These are phyloP conservation scores for Aphaenogaster ashmeadi DNA, from an alignment of 1,140 invertebrate genomes.

Conservation along the genomic window DNA sequence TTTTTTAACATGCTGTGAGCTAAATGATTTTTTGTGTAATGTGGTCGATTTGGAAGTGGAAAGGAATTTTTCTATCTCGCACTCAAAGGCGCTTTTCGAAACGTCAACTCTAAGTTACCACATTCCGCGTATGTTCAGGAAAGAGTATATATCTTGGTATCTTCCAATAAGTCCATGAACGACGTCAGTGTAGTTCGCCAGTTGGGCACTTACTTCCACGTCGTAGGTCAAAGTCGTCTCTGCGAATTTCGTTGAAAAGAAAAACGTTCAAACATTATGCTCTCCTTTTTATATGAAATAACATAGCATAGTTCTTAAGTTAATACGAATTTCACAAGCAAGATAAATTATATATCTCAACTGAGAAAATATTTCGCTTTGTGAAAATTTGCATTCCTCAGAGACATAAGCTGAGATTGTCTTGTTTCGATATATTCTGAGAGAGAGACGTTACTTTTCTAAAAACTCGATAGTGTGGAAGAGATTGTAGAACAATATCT, in stretches of 20 bases:
- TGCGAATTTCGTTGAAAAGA: conserved; percentile 29
- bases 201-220: conserved; percentile 43
- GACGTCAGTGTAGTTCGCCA: conserved; percentile 45
- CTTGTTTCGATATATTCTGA: not conserved
- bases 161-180: conserved; percentile 50
- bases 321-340: not conserved
- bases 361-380: conserved; percentile 1
- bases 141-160: conserved; percentile 23
- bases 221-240: conserved; percentile 47
- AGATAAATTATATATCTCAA: conserved; percentile 31
- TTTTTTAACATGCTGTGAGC: not conserved
- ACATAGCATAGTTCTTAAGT: conserved; percentile 1
- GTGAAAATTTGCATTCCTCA: not conserved
- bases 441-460: not conserved
- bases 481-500: not conserved
- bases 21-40: not conserved
- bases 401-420: not conserved
- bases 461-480: not conserved
- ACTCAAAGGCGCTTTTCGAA: conserved; percentile 34
- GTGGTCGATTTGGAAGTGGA: not conserved
- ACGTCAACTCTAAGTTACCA: conserved; percentile 42
- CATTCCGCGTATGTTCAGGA: conserved; percentile 24
- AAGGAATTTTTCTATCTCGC: conserved; percentile 15
- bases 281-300: conserved; percentile 19
- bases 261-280: conserved; percentile 24